Conservation (phyloP, 1,140 invertebrate species). For the Achatina immaculata region DNA sequence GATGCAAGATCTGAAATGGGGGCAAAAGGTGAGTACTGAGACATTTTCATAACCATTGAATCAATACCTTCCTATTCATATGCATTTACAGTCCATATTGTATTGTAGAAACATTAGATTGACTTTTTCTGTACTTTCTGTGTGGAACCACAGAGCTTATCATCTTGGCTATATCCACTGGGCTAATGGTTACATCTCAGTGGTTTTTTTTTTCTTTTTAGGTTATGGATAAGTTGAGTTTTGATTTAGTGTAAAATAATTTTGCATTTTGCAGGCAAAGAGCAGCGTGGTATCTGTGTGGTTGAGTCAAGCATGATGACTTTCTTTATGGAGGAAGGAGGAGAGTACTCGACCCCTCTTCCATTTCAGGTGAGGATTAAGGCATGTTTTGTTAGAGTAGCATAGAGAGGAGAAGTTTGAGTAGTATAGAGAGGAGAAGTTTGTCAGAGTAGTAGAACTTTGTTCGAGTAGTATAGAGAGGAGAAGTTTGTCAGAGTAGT, state of each 20-base stretch:
- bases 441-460: too few species aligned
- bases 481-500: too few species aligned
- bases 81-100: too few species aligned
- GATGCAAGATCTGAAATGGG: constrained; percentile 43
- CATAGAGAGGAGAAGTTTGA: too few species aligned
- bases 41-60: background rate
- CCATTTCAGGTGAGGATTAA: constrained; percentile 83
- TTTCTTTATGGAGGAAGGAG: constrained; percentile 83
- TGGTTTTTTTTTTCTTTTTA: too few species aligned
- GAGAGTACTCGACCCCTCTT: constrained; percentile 85
- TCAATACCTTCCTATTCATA: background rate
- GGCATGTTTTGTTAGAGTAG: constrained; percentile 1
- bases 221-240: too few species aligned
- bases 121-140: background rate
- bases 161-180: too few species aligned
- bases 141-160: too few species aligned
- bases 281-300: constrained; percentile 78
- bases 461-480: too few species aligned
- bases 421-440: too few species aligned
- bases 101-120: background rate
- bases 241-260: too few species aligned
- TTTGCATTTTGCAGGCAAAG: constrained; percentile 58
- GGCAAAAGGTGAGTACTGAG: constrained; percentile 44
- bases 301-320: constrained; percentile 83
- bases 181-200: too few species aligned